A percentile compares a stretch with the other conserved stretches of the same genome.
Evolutionary conservation across 2,113 vertebrate genomes (phyloP).

Genomic region (Varanus komodoensis): DNA sequence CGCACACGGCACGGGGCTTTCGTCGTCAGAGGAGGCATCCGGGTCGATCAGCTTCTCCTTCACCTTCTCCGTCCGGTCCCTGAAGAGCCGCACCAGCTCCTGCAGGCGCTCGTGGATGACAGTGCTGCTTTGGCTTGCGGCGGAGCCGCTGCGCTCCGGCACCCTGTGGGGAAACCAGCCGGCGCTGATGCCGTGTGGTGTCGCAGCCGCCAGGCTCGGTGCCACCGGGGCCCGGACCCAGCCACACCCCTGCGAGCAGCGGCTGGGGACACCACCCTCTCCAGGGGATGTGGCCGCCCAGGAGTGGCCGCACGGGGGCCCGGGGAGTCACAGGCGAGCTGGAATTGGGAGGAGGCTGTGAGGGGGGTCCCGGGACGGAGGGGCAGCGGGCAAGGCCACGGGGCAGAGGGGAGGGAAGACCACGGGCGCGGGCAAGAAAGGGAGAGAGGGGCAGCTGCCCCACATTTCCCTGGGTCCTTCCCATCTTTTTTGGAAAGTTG

Average conservation of each 20-base stretch:
- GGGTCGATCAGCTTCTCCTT: slow-evolving; percentile 90
- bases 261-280: no score
- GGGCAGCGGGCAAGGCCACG: background rate
- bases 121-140: slow-evolving; percentile 80
- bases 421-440: no score
- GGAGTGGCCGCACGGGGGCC: no score
- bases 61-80: slow-evolving; percentile 86
- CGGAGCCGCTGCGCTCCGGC: slow-evolving; percentile 77
- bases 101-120: slow-evolving; percentile 84
- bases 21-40: slow-evolving; percentile 86
- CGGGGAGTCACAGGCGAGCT: no score
- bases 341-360: background rate
- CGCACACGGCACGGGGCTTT: slow-evolving; percentile 88
- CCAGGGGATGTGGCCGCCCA: no score
- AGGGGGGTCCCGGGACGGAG: no score
- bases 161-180: slow-evolving; percentile 60
- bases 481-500: no score
- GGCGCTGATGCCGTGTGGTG: no score
- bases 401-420: background rate
- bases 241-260: background rate
- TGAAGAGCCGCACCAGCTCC: slow-evolving; percentile 90
- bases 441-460: no score
- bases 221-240: background rate
- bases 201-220: background rate
- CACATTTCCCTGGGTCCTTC: no score